Percentiles rank a stretch among this genome's conserved stretches.
These are phyloP conservation scores for Colletes latitarsis DNA, from an alignment of 1,140 invertebrate genomes.

Conservation along the genomic window DNA sequence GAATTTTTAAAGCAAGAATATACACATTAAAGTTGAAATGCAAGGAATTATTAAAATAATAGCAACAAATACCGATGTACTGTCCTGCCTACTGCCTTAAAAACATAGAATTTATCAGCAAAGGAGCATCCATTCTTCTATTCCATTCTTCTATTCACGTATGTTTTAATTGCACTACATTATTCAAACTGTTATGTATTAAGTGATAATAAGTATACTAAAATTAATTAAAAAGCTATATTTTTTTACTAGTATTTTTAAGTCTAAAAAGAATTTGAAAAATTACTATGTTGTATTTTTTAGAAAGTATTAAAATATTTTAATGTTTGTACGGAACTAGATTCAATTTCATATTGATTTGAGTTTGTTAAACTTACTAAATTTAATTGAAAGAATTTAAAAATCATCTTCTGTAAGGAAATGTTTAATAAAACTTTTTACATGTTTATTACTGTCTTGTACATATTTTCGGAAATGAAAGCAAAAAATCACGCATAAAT, in stretches of 20 bases:
- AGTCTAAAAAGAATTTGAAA: background rate
- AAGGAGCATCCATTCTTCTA: background rate
- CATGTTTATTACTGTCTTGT: background rate
- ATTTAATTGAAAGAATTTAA: background rate
- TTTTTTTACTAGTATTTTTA: constrained; percentile 42
- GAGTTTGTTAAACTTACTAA: constrained; percentile 13
- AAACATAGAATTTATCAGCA: background rate
- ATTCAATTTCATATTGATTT: constrained; percentile 2
- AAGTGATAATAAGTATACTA: background rate
- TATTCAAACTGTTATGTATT: constrained; percentile 12
- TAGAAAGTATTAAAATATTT: background rate
- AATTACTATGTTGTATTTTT: constrained; percentile 3
- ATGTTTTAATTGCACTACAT: constrained; percentile 6
- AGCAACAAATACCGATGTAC: constrained; percentile 6
- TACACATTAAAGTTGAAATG: constrained; percentile 70
- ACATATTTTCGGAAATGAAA: background rate
- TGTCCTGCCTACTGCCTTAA: background rate
- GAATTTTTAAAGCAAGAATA: constrained; percentile 73
- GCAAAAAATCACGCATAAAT: no score
- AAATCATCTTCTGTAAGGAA: constrained; percentile 6
- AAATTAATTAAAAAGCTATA: constrained; percentile 7
- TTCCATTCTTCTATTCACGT: constrained; percentile 3
- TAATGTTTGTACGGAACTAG: background rate
- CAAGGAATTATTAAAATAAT: constrained; percentile 61
- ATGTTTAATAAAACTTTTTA: constrained; percentile 37